A percentile compares a stretch with the other conserved stretches of the same genome.
Conservation (phyloP, 2,888 invertebrate genomes). For the Lysandra coridon region DNA sequence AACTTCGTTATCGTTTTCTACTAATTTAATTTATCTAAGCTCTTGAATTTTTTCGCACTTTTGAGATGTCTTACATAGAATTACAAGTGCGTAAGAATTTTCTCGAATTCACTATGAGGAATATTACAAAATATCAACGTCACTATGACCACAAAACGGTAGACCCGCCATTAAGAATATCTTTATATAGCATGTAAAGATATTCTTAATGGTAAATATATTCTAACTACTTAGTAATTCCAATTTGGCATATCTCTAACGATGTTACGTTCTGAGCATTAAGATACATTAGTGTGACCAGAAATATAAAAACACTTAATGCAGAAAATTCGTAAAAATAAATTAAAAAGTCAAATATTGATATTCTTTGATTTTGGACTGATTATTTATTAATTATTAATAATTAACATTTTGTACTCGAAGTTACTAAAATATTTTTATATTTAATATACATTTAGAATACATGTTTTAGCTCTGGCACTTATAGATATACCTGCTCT, state of each 20-base stretch:
- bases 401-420: neutral
- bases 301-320: neutral
- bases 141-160: neutral
- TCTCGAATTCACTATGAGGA: neutral
- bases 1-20: no score
- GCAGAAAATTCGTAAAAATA: no score
- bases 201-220: no score
- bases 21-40: no score
- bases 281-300: neutral
- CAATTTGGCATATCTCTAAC: slow-evolving; percentile 8
- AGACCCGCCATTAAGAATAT: neutral
- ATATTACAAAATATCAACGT: neutral
- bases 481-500: no score
- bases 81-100: neutral
- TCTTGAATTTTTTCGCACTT: no score
- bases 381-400: neutral
- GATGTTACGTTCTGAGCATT: slow-evolving; percentile 18
- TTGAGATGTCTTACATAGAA: no score
- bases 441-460: neutral
- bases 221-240: neutral
- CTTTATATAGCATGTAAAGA: no score
- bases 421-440: neutral
- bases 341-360: no score
- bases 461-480: no score
- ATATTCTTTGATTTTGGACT: neutral